Base-by-base conservation (phyloP, 37 sponge, comb jelly and placozoan genomes). In the Corticium candelabrum region DNA sequence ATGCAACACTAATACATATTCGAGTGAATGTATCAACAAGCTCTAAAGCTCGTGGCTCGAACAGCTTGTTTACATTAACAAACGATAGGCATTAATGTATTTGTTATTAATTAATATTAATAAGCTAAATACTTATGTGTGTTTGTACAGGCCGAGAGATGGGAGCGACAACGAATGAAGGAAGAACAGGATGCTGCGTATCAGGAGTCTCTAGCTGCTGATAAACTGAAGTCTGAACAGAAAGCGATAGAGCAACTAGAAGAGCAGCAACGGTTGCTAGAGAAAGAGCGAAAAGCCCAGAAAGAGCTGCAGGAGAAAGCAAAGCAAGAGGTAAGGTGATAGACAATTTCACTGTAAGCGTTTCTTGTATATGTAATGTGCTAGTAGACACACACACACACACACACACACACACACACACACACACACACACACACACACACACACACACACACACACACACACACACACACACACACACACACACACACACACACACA, bases 131-230 rank as follows among this genome's bases (percentile, higher is more conserved):
- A n/a, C n/a, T n/a, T n/a, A n/a, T n/a, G n/a, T n/a, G n/a, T n/a
- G 21, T 29, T 1, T 35, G n/a, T 40, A 27, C 78, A 94, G 90
- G 40, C 35, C 34, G 90, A 87, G 7, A 79, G 96, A 38, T 5
- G 74, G 35, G 83, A 37, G 0, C 41, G 92, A 43, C 88, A 89
- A 41, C 5, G 35, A 29, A 89, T 94, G 82, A 91, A 82, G 41
- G 78, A 68, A 37, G 85, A 84, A 38, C 96, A 91, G 77, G 91
- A 94, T 73, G 11, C 37, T 74, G 89, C 87, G 1, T 91, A 86
- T 40, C 74, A 76, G 40, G 93, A 82, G 70, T 91, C 92, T 38
- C 73, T 89, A 37, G 50, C 34, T 3, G 84, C 85, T 37, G 92
- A 94, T 78, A 77, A 72, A 43, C 73, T 82, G 79, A 94, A 91